These are phyloP conservation scores for Patella pellucida DNA, from an alignment of 2,888 invertebrate genomes.

Conservation along the genomic window DNA sequence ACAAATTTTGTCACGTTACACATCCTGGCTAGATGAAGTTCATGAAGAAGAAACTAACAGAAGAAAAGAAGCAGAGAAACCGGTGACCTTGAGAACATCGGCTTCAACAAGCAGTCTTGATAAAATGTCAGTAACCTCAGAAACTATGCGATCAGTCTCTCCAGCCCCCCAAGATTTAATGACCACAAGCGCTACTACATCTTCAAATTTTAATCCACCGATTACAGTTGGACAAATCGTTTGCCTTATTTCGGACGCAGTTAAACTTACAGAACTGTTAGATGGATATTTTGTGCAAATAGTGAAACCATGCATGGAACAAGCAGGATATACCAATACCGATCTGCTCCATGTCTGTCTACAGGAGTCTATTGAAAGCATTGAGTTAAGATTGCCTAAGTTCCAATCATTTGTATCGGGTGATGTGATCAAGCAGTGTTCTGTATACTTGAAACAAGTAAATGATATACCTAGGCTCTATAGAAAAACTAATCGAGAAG, in stretches of 20 bases:
- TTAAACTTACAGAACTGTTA: conserved; percentile 49
- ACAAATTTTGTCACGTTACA: conserved; percentile 85
- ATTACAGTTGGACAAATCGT: conserved; percentile 63
- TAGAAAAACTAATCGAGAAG: conserved; percentile 89
- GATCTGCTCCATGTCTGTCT: conserved; percentile 36
- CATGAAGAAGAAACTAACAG: conserved; percentile 51
- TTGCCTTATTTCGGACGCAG: conserved; percentile 59
- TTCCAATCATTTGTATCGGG: conserved; percentile 59
- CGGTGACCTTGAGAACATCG: conserved; percentile 23
- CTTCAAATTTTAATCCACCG: conserved; percentile 39
- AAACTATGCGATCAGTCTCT: conserved; percentile 25
- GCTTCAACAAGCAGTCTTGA: conserved; percentile 21
- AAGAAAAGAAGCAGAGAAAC: conserved; percentile 23
- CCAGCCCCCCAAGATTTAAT: conserved; percentile 25
- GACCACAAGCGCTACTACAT: conserved; percentile 34
- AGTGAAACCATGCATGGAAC: no score
- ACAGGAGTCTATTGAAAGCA: conserved; percentile 42
- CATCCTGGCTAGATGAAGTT: conserved; percentile 75
- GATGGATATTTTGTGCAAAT: conserved; percentile 10
- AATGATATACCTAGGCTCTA: conserved; percentile 94
- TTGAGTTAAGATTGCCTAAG: conserved; percentile 49
- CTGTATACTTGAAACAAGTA: conserved; percentile 74
- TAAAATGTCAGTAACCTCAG: conserved; percentile 23
- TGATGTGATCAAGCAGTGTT: conserved; percentile 64
- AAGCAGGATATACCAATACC: no score